Base-by-base conservation (phyloP, 2,113 vertebrate genomes). In the Ictalurus furcatus region DNA sequence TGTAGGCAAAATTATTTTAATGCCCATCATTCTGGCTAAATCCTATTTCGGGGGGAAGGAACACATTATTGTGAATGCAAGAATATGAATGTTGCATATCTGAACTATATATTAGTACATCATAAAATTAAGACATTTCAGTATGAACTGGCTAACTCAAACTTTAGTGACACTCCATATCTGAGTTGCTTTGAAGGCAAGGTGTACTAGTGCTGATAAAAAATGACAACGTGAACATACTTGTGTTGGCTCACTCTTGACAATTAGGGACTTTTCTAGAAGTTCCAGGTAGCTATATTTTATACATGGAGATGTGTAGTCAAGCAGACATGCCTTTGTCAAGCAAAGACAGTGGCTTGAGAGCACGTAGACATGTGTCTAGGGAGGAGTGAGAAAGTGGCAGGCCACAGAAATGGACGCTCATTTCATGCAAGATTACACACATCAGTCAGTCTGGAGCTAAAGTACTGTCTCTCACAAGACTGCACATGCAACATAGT, bases 381-480 rank as follows among this genome's bases (percentile, higher is more conserved):
- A 85, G 59, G 48, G 40, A 34, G 59, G 56, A 59, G 34, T 44
- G 5, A 65, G 37, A 9, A 17, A 65, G 52, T 40, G 58, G 58
- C 81, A 86, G 17, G 87, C 37, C 4, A 74, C 61, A 28, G 83
- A 81, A 93, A 92, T 94, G 91, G 91, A 93, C 91, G 90, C 94
- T 94, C 92, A 94, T 95, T 96, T 95, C 94, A 94, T 94, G 95
- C 95, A 94, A 95, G 94, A 94, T 95, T 96, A 94, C 93, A 94
- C 94, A 95, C 94, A 94, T 95, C 94, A 94, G 87, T 96, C 94
- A 95, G 63, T 86, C 88, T 92, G 91, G 21, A 91, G 92, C 93
- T 93, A 92, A 73, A 88, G 90, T 87, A 80, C 88, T 90, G 92
- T 89, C 92, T 94, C 48, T 71, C 63, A 13, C 48, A 88, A 94